Percentiles rank a stretch among this genome's conserved stretches.
Evolutionary conservation across 2,888 invertebrate species (phyloP).

Genomic region (Eupithecia dodoneata): DNA sequence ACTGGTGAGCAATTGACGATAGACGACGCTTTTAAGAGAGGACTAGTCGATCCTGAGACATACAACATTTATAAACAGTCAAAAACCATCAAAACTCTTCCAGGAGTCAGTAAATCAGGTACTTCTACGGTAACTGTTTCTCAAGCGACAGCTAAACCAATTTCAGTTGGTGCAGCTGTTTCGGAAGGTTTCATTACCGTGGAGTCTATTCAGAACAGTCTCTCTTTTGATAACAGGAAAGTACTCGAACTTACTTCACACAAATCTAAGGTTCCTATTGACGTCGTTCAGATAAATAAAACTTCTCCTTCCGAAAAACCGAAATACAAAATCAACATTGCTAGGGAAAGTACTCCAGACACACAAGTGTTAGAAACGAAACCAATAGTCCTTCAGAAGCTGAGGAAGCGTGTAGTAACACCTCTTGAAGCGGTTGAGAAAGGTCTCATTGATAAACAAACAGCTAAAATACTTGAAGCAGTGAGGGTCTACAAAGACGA

Average conservation of each 20-base stretch:
- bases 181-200: conserved; percentile 83
- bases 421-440: conserved; percentile 91
- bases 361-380: conserved; percentile 86
- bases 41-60: conserved; percentile 67
- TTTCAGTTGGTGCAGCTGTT: conserved; percentile 85
- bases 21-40: conserved; percentile 86
- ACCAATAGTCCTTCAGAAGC: conserved; percentile 89
- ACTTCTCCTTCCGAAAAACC: conserved; percentile 85
- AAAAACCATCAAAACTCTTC: conserved; percentile 35
- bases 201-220: conserved; percentile 78
- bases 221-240: conserved; percentile 69
- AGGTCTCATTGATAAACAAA: conserved; percentile 90
- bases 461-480: conserved; percentile 87
- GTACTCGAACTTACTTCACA: conserved; percentile 51
- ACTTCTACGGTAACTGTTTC: conserved; percentile 55
- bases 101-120: conserved; percentile 45
- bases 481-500: conserved; percentile 83
- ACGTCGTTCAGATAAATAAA: conserved; percentile 85
- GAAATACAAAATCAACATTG: conserved; percentile 87
- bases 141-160: conserved; percentile 69
- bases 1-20: conserved; percentile 89
- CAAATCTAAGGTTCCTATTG: conserved; percentile 61
- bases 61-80: conserved; percentile 54
- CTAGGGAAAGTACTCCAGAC: conserved; percentile 83
- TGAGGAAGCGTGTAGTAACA: conserved; percentile 89